Evolutionary conservation across 2,113 vertebrate genomes (phyloP).

Genomic region (Puma concolor): DNA sequence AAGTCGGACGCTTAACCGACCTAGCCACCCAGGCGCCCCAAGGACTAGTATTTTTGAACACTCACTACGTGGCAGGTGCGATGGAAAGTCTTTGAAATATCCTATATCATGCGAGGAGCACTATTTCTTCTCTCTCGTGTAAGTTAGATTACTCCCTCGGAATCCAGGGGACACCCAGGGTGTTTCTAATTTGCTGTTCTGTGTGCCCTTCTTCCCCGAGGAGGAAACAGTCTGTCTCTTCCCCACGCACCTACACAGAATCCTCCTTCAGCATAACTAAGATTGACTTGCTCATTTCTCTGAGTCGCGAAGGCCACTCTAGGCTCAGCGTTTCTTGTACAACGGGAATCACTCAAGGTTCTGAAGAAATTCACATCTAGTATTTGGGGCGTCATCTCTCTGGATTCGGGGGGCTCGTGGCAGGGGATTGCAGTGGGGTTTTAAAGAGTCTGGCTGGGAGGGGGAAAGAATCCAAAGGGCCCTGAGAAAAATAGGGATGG

Average conservation of each 20-base stretch:
- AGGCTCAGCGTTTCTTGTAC: slow-evolving; percentile 3
- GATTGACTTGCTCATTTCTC: slow-evolving; percentile 47
- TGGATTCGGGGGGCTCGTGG: not conserved
- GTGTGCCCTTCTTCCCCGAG: not conserved
- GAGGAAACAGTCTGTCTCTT: slow-evolving; percentile 33
- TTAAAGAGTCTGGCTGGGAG: not conserved
- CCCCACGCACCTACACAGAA: slow-evolving; percentile 55
- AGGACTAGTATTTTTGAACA: not conserved
- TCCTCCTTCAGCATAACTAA: slow-evolving; percentile 26
- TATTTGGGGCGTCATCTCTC: not conserved
- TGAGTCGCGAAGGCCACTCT: not conserved
- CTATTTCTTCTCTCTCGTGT: not conserved
- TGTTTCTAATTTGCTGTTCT: slow-evolving; percentile 56
- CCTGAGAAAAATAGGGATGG: not conserved
- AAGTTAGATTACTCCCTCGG: not conserved
- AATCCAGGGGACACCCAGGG: slow-evolving; percentile 23
- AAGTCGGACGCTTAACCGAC: too few relatives aligned
- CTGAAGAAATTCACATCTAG: not conserved
- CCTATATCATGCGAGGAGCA: not conserved
- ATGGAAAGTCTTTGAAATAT: not conserved
- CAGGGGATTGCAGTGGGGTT: not conserved
- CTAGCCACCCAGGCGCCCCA: not conserved
- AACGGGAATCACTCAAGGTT: not conserved
- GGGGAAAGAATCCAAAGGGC: not conserved
- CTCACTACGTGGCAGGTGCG: not conserved